phyloP scores from a whole-genome alignment of 2,888 invertebrate species.

The Gandaritis pyraliata region DNA sequence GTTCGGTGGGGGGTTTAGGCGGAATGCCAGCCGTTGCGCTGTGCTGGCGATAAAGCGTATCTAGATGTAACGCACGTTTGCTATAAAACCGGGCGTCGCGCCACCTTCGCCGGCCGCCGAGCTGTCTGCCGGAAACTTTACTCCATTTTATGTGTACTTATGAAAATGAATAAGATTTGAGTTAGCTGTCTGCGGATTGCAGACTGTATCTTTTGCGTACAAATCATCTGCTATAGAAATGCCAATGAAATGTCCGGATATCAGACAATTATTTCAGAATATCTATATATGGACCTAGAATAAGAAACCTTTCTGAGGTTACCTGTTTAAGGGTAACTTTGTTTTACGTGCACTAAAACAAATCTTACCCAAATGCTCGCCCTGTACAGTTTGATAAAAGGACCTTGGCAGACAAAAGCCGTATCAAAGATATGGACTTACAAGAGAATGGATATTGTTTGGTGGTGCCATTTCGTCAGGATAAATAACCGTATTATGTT shows the following conservation, averaged over 20 bases:
- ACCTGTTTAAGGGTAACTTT: background rate
- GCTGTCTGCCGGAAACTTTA: conserved; percentile 72
- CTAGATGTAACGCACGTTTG: conserved; percentile 56
- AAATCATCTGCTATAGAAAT: too few relatives aligned
- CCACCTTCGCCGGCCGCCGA: conserved; percentile 55
- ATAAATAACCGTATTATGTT: conserved; percentile 11
- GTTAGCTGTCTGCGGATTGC: conserved; percentile 5
- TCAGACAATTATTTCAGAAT: too few relatives aligned
- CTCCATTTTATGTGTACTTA: conserved; percentile 53
- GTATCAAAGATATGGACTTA: too few relatives aligned
- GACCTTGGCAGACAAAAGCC: too few relatives aligned
- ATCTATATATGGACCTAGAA: too few relatives aligned
- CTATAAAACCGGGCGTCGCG: conserved; percentile 45
- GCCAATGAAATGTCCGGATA: too few relatives aligned
- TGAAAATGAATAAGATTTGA: conserved; percentile 37
- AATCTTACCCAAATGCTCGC: too few relatives aligned
- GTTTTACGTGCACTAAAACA: background rate
- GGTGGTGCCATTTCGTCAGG: conserved; percentile 3
- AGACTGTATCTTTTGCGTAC: background rate
- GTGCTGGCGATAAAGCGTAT: conserved; percentile 46
- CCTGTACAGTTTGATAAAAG: too few relatives aligned
- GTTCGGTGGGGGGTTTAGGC: conserved; percentile 52
- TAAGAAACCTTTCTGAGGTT: too few relatives aligned
- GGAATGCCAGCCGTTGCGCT: conserved; percentile 54
- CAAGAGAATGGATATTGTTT: background rate